These are phyloP conservation scores for Magallana nippona DNA, from an alignment of 2,888 invertebrate species.

Conservation along the genomic window DNA sequence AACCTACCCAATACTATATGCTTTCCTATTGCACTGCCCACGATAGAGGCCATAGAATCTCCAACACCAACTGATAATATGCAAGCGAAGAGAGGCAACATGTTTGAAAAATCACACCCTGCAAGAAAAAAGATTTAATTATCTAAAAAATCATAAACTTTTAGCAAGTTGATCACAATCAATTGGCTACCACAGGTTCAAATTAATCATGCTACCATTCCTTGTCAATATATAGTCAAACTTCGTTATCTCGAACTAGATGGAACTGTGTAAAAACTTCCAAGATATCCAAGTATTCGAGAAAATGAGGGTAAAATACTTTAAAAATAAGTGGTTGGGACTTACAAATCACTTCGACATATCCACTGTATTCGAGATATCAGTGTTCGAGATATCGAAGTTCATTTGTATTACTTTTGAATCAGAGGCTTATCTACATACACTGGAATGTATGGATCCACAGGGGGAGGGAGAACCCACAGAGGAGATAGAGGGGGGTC, in stretches of 20 bases:
- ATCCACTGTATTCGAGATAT: too few species aligned
- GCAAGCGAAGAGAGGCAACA: conserved; percentile 87
- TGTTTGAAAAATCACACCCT: conserved; percentile 54
- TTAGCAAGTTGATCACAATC: not conserved
- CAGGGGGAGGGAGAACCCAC: conserved; percentile 91
- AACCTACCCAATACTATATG: conserved; percentile 87
- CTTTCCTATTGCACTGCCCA: conserved; percentile 89
- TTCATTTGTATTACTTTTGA: too few species aligned
- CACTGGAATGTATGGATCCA: conserved; percentile 80
- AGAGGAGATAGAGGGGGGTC: conserved; percentile 92
- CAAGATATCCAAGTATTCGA: too few species aligned
- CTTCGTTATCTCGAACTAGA: too few species aligned
- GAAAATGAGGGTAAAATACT: too few species aligned
- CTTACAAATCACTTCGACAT: too few species aligned
- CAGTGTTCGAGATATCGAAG: too few species aligned
- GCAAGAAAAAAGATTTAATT: not conserved
- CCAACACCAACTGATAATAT: conserved; percentile 93
- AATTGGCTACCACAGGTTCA: too few species aligned
- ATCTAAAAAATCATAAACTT: not conserved
- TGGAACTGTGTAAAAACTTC: too few species aligned
- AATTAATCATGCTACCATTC: too few species aligned
- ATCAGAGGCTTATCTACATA: not conserved
- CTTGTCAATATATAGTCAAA: too few species aligned
- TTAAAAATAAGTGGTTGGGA: too few species aligned
- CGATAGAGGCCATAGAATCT: conserved; percentile 93